A percentile compares a stretch with the other conserved stretches of the same genome.
Evolutionary conservation across 2,888 invertebrate species (phyloP).

Genomic region (Portevinia maculata): DNA sequence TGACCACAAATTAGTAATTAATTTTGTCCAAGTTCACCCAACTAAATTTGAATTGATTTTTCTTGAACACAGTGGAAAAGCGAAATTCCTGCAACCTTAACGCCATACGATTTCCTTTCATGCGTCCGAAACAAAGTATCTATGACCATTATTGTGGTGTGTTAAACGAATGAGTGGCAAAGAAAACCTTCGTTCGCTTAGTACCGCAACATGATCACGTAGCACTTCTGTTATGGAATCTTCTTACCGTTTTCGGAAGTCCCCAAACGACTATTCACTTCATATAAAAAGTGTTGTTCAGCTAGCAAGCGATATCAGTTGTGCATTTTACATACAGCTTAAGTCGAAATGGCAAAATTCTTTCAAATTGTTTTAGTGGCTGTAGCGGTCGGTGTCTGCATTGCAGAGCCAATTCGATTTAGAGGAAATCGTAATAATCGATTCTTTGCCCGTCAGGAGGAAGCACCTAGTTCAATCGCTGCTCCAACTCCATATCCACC

Average conservation of each 20-base stretch:
- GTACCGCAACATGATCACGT: conserved; percentile 54
- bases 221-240: conserved; percentile 40
- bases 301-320: conserved; percentile 59
- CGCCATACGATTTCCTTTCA: conserved; percentile 25
- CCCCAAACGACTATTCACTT: conserved; percentile 32
- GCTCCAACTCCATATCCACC: conserved; percentile 58
- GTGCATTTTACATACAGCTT: conserved; percentile 24
- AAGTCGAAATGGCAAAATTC: conserved; percentile 48
- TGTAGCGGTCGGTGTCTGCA: conserved; percentile 8
- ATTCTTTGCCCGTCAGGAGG: conserved; percentile 62
- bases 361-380: conserved; percentile 34
- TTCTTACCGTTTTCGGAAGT: conserved; percentile 43
- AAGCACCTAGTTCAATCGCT: conserved; percentile 38
- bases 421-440: conserved; percentile 29
- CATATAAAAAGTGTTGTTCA: conserved; percentile 60
- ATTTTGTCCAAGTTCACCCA: neutral
- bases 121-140: conserved; percentile 19
- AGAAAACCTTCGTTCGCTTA: conserved; percentile 45
- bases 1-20: neutral
- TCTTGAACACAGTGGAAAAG: conserved; percentile 14
- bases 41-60: neutral
- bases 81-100: conserved; percentile 54
- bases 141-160: conserved; percentile 10
- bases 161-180: conserved; percentile 25
- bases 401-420: conserved; percentile 50